phyloP scores from a whole-genome alignment of 2,888 invertebrate genomes.

The Mystacides longicornis region DNA sequence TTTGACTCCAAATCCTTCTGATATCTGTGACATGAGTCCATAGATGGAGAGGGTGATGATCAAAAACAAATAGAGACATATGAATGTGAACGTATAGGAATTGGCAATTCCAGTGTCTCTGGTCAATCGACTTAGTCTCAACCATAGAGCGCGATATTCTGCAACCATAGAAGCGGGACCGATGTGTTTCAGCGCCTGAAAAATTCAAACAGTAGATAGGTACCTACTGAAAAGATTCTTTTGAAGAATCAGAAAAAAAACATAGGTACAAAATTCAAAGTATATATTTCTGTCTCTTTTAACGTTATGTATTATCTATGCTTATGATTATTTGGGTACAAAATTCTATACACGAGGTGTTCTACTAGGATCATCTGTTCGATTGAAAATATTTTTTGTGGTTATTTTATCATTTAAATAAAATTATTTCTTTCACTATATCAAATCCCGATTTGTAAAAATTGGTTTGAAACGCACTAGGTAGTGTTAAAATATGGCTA shows the following conservation, averaged over 20 bases:
- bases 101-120: constrained; percentile 59
- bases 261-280: no score
- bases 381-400: no score
- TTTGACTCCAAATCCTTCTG: constrained; percentile 64
- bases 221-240: no score
- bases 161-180: constrained; percentile 63
- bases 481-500: no score
- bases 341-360: no score
- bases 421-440: no score
- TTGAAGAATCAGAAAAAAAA: no score
- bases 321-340: background rate
- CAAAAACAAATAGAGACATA: constrained; percentile 62
- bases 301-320: background rate
- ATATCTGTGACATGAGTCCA: constrained; percentile 64
- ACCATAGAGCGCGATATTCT: constrained; percentile 63
- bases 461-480: background rate
- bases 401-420: no score
- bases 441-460: no score
- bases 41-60: constrained; percentile 70
- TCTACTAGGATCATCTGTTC: no score
- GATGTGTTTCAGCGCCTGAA: constrained; percentile 55
- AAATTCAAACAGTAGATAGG: background rate
- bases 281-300: background rate
- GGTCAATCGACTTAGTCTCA: constrained; percentile 60
- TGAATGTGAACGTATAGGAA: constrained; percentile 61